Evolutionary conservation across 1,140 invertebrate genomes (phyloP).

Genomic region (Nasonia giraulti): DNA sequence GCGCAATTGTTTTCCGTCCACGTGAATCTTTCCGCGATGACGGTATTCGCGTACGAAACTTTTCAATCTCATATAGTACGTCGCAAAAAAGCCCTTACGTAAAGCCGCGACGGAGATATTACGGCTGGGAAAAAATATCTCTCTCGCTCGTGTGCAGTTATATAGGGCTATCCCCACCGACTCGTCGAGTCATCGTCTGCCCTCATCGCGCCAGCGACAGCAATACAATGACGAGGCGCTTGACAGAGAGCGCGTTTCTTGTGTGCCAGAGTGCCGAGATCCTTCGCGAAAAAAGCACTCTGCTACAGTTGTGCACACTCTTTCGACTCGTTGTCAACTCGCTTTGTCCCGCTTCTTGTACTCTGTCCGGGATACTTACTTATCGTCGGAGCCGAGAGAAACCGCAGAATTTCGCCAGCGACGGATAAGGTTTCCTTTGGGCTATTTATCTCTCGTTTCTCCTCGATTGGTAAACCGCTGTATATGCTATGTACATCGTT

Average conservation of each 20-base stretch:
- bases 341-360: not conserved
- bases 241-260: slow-evolving; percentile 18
- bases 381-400: not conserved
- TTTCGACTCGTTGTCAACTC: not conserved
- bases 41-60: no score
- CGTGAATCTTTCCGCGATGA: no score
- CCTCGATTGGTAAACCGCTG: no score
- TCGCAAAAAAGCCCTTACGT: not conserved
- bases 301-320: not conserved
- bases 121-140: not conserved
- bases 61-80: no score
- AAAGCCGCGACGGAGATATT: not conserved
- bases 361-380: not conserved
- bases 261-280: not conserved
- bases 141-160: not conserved
- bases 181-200: slow-evolving; percentile 36
- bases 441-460: no score
- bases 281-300: not conserved
- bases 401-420: no score
- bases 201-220: not conserved
- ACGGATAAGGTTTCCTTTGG: no score
- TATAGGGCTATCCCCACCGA: not conserved
- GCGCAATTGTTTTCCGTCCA: not conserved
- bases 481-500: no score
- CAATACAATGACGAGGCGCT: not conserved